A percentile compares a stretch with the other conserved stretches of the same genome.
These are phyloP conservation scores for Stylophora pistillata DNA, from an alignment of 64 coral and sea anemone genomes.

Conservation along the genomic window DNA sequence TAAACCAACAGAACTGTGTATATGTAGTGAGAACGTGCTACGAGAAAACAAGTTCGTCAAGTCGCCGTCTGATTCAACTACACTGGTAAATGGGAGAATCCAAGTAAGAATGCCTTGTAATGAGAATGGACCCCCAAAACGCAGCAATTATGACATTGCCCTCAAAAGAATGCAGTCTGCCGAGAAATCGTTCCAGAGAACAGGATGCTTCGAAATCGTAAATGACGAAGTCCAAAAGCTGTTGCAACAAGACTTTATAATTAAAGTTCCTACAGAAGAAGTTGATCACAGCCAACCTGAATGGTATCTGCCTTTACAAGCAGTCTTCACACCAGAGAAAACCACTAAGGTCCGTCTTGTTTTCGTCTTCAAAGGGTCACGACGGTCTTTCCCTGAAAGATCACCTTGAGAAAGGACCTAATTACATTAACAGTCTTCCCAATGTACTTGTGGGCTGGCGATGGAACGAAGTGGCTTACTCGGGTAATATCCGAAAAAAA, in stretches of 20 bases:
- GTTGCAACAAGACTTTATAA: no score
- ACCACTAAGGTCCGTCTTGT: no score
- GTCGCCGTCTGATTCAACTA: constrained; percentile 10
- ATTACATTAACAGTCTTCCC: constrained; percentile 2
- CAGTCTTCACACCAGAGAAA: no score
- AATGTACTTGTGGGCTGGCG: neutral
- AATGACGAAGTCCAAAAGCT: no score
- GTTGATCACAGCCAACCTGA: no score
- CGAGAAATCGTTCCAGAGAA: constrained; percentile 10
- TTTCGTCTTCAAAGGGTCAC: no score
- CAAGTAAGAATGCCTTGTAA: no score
- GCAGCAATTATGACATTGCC: constrained; percentile 48
- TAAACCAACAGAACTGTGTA: no score
- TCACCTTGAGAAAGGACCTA: constrained; percentile 22
- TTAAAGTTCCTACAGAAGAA: no score
- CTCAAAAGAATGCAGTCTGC: constrained; percentile 28
- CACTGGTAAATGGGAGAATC: constrained; percentile 40
- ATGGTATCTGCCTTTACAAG: no score
- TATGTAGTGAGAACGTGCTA: neutral
- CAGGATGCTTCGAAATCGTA: no score
- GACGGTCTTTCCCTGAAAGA: constrained; percentile 15
- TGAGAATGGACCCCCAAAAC: constrained; percentile 20
- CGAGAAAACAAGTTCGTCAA: constrained; percentile 26
- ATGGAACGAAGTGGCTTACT: constrained; percentile 18
- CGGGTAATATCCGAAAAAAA: constrained; percentile 35